Evolutionary conservation across 1,140 invertebrate genomes (phyloP), one percentile per base, ranked within the genome.

Genomic region (Dendrolimus kikuchii): DNA sequence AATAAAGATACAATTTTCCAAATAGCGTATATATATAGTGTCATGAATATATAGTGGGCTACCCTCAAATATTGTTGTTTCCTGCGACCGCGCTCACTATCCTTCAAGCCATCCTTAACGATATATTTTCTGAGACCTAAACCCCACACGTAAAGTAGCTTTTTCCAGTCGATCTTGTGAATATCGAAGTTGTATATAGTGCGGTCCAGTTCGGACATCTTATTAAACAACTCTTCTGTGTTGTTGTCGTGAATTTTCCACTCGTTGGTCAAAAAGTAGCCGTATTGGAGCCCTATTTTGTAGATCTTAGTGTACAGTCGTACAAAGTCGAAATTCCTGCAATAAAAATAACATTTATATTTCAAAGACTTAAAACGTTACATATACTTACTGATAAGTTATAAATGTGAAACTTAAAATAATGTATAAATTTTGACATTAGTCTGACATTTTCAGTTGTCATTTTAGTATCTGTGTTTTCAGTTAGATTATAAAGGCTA

Each of bases 241-340:
- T 70, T 70, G 5, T 57, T 43, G 5, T 70, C 64, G 7, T 38
- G 40, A 7, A 64, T 64, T 7, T 23, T 41, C 59, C 62, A 70
- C 5, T 57, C 36, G 37, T 67, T 56, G 2, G 42, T 48, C 2
- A 49, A 41, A 41, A 64, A 70, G 48, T 60, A 67, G 7, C 48
- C 38, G 23, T 60, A 55, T 0, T 61, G 39, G 4, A 10, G 7
- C 0, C 38, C 10, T 7, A 67, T 46, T 46, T 62, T 62, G 46
- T 62, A 55, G 3, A 49, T 41, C 10, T 57, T 64, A 8, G 9
- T 51, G 52, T 70, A 70, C 4, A 64, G 37, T 43, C 59, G 62
- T 36, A 55, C 46, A 2, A 54, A 45, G 42, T 61, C 66, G 60
- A 44, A 66, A 61, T n/a, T 44, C 5, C 43, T 44, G 38, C 39